phyloP scores from a whole-genome alignment of 2,888 invertebrate species.

The Trichogramma dendrolimi region DNA sequence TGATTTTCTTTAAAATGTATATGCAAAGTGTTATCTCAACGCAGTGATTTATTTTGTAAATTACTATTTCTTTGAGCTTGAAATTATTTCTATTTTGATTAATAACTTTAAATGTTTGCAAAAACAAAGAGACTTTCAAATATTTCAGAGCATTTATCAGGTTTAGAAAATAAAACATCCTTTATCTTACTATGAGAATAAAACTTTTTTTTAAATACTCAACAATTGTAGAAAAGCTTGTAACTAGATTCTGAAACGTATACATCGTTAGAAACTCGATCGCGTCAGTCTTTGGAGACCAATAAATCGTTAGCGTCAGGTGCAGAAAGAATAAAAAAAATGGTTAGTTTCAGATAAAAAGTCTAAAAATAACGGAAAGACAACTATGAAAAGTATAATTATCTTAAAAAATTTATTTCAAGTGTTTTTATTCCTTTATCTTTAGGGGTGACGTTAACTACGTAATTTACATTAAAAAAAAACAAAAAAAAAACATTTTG shows the following conservation, averaged over 20 bases:
- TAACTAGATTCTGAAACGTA: conserved; percentile 23
- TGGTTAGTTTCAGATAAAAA: conserved; percentile 27
- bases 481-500: no score
- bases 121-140: no score
- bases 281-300: conserved; percentile 26
- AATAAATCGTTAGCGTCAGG: conserved; percentile 27
- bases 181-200: no score
- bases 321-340: conserved; percentile 18
- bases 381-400: conserved; percentile 4
- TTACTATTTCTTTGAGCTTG: no score
- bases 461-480: neutral
- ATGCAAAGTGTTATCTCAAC: no score
- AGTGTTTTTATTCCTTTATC: conserved; percentile 8
- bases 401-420: neutral
- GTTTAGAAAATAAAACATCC: no score
- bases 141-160: no score
- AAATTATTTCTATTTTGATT: no score
- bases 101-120: no score
- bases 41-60: no score
- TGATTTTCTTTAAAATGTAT: no score
- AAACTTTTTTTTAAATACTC: no score
- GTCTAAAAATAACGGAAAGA: conserved; percentile 17
- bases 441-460: conserved; percentile 11
- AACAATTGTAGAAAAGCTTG: conserved; percentile 4
- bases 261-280: conserved; percentile 28